phyloP scores from a whole-genome alignment of 2,113 vertebrate genomes.

The Caretta caretta region DNA sequence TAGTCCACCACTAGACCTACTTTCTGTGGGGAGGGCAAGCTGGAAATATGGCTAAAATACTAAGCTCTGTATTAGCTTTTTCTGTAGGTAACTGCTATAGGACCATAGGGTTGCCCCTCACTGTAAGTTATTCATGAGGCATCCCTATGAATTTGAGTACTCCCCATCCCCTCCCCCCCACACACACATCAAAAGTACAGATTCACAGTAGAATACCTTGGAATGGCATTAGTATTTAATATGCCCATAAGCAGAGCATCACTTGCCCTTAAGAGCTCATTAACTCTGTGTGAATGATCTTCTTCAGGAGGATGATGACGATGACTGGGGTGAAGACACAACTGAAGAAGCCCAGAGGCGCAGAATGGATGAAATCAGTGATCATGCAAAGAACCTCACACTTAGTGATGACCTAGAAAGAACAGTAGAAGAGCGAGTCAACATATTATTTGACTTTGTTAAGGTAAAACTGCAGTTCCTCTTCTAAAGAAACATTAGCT shows the following conservation, averaged over 20 bases:
- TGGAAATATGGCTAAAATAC: neutral
- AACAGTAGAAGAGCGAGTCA: conserved; percentile 94
- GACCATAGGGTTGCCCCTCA: neutral
- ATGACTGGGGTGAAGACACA: conserved; percentile 98
- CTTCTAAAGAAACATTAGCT: neutral
- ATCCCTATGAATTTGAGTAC: neutral
- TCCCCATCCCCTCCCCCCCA: no score
- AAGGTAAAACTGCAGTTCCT: conserved; percentile 80
- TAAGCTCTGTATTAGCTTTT: neutral
- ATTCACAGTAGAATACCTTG: neutral
- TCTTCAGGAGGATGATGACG: conserved; percentile 93
- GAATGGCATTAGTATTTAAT: neutral
- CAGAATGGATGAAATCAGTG: conserved; percentile 98
- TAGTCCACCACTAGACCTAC: neutral
- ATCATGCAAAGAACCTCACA: conserved; percentile 95
- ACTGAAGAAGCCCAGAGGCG: conserved; percentile 96
- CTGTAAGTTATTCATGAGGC: no score
- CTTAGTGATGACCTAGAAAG: conserved; percentile 96
- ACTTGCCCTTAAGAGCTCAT: fast-evolving
- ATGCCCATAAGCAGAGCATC: neutral
- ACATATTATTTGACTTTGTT: conserved; percentile 96
- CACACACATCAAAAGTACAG: neutral
- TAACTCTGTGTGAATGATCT: neutral
- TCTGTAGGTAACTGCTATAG: neutral
- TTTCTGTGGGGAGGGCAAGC: no score